phyloP scores from a whole-genome alignment of 2,888 invertebrate genomes.

The Marasmarcha lunaedactyla region DNA sequence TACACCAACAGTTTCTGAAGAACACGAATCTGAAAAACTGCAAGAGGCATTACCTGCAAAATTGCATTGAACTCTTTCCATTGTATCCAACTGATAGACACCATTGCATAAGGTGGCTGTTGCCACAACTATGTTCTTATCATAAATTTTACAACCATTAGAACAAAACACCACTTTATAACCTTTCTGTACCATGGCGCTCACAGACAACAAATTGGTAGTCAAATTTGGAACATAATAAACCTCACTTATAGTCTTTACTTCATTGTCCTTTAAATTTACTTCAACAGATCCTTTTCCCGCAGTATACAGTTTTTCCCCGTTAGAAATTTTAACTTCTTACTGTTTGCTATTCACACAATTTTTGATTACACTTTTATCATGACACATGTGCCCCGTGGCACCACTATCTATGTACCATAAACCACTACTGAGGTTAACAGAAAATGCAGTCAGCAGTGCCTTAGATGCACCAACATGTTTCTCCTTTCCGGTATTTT shows the following conservation, averaged over 20 bases:
- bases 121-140: background rate
- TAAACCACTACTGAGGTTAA: background rate
- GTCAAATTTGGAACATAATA: slow-evolving; percentile 6
- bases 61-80: too few species aligned
- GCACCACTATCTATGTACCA: slow-evolving; percentile 6
- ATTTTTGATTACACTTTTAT: slow-evolving; percentile 1
- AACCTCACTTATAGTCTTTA: slow-evolving; percentile 7
- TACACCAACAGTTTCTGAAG: background rate
- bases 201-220: slow-evolving; percentile 11
- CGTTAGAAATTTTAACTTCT: slow-evolving; percentile 6
- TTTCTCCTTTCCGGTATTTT: background rate
- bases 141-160: slow-evolving; percentile 3
- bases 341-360: background rate
- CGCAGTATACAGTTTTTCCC: slow-evolving; percentile 4
- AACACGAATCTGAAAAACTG: background rate
- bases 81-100: slow-evolving; percentile 4
- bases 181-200: slow-evolving; percentile 10
- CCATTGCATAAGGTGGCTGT: slow-evolving; percentile 4
- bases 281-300: slow-evolving; percentile 5
- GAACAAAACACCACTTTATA: slow-evolving; percentile 8
- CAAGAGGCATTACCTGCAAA: background rate
- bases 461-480: too few species aligned
- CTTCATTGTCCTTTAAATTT: background rate
- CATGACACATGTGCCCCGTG: slow-evolving; percentile 4
- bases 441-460: slow-evolving; percentile 3